phyloP scores from a whole-genome alignment of 2,113 vertebrate species.

The Muntiacus reevesi region DNA sequence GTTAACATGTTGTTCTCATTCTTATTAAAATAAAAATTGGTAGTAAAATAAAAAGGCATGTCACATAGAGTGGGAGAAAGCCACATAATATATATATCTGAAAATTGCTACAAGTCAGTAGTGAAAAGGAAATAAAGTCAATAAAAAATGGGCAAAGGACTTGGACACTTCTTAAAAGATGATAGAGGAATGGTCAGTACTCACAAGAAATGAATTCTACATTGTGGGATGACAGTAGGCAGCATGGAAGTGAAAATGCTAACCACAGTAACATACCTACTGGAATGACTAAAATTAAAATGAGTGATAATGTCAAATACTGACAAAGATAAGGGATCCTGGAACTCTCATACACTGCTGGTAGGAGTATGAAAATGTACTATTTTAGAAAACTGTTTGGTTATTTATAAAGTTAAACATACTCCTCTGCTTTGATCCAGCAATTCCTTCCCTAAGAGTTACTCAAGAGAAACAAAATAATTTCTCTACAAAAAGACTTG shows the following conservation, averaged over 20 bases:
- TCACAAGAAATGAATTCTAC: background rate
- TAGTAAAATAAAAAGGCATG: background rate
- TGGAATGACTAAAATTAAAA: background rate
- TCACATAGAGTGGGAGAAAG: background rate
- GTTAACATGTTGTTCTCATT: background rate
- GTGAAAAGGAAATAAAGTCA: background rate
- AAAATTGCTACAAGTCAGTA: background rate
- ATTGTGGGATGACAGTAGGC: background rate
- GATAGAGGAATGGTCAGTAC: background rate
- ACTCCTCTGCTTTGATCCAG: background rate
- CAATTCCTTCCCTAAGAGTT: background rate
- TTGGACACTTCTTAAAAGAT: background rate
- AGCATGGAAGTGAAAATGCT: background rate
- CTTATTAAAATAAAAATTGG: background rate
- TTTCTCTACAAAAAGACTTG: background rate
- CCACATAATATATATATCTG: background rate
- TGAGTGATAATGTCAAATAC: background rate
- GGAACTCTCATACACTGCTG: background rate
- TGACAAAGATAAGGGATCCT: background rate
- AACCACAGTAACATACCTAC: background rate
- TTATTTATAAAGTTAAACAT: background rate
- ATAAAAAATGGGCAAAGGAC: background rate
- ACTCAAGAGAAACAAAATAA: background rate
- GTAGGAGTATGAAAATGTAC: background rate
- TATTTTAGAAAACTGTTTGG: background rate